A percentile compares a stretch with the other conserved stretches of the same genome.
These are phyloP conservation scores for Rugalucina vietnamica DNA, from an alignment of 2,888 invertebrate genomes.

Conservation along the genomic window DNA sequence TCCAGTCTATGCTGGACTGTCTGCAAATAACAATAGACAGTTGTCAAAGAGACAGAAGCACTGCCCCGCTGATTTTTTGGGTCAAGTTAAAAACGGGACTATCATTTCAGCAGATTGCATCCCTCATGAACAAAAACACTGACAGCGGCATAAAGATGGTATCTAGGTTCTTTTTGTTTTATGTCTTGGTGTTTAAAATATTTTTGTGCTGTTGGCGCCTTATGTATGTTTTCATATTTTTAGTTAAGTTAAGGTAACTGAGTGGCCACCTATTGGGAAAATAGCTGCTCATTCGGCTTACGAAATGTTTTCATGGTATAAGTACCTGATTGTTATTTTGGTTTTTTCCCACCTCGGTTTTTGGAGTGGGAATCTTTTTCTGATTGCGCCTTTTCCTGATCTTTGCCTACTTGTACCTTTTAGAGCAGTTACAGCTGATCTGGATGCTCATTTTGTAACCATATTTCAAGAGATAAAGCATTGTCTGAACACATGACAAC, in stretches of 20 bases:
- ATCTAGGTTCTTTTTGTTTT: background rate
- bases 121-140: background rate
- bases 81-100: background rate
- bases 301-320: too few relatives aligned
- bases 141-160: background rate
- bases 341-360: too few relatives aligned
- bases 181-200: too few relatives aligned
- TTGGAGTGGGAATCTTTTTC: too few relatives aligned
- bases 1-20: background rate
- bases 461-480: background rate
- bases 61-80: background rate
- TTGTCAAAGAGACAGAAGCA: background rate
- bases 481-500: background rate
- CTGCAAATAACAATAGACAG: background rate
- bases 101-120: constrained; percentile 1
- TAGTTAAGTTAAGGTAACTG: too few relatives aligned
- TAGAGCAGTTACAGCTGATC: background rate
- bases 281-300: too few relatives aligned
- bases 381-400: too few relatives aligned
- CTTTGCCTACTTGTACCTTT: too few relatives aligned
- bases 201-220: too few relatives aligned
- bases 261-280: too few relatives aligned
- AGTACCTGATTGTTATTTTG: too few relatives aligned
- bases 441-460: background rate
- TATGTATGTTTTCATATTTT: too few relatives aligned